Percentiles rank a stretch among this genome's conserved stretches.
Conservation (phyloP, 2,888 invertebrate species). For the Graphium colonna region DNA sequence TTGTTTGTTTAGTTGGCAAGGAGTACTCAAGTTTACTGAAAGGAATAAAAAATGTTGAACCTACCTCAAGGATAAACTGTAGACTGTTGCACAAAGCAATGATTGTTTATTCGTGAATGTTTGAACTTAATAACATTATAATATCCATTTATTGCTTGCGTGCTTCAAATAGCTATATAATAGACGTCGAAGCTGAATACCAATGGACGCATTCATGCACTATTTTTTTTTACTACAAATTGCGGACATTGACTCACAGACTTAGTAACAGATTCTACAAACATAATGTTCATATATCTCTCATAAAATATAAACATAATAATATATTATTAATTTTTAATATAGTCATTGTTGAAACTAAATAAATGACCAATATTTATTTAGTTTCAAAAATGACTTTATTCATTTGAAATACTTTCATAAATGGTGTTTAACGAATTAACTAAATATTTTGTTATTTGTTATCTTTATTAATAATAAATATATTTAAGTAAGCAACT, state of each 20-base stretch:
- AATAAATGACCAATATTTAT: neutral
- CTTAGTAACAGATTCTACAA: neutral
- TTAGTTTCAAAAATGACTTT: no score
- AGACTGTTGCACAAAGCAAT: slow-evolving; percentile 2
- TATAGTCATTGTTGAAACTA: no score
- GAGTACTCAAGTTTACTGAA: neutral
- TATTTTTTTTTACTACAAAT: slow-evolving; percentile 5
- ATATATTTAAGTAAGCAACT: no score
- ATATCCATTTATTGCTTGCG: slow-evolving; percentile 2
- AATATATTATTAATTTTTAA: no score
- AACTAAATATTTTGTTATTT: no score
- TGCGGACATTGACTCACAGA: slow-evolving; percentile 3
- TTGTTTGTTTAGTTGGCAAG: neutral
- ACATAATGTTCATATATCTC: no score
- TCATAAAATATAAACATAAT: no score
- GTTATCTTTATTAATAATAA: no score
- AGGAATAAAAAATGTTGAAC: slow-evolving; percentile 1
- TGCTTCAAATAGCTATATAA: neutral
- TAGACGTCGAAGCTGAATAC: neutral
- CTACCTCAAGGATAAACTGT: slow-evolving; percentile 11
- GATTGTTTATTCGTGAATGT: neutral
- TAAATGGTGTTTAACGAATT: no score
- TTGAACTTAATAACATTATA: neutral
- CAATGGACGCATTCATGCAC: slow-evolving; percentile 2
- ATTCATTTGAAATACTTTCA: no score